A percentile compares a stretch with the other conserved stretches of the same genome.
Evolutionary conservation across 2,888 invertebrate species (phyloP).

Genomic region (Lasioglossum marginatum): DNA sequence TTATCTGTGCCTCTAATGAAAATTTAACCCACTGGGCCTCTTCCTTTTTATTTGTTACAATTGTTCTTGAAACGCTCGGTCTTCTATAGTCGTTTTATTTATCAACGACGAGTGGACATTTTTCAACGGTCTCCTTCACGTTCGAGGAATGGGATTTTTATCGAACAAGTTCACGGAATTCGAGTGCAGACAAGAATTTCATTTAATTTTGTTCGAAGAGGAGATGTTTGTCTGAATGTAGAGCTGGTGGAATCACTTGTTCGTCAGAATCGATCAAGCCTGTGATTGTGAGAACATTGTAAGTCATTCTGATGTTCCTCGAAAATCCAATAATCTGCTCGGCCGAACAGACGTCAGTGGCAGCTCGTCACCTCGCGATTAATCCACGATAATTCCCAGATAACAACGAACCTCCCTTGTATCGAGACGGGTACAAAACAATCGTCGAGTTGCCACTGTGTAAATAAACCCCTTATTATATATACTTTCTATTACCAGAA

Average conservation of each 20-base stretch:
- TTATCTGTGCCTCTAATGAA: too few relatives aligned
- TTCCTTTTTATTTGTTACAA: too few relatives aligned
- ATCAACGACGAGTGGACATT: neutral
- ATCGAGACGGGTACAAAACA: neutral
- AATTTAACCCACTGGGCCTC: too few relatives aligned
- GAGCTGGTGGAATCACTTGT: too few relatives aligned
- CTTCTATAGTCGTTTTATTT: neutral
- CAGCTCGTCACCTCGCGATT: conserved; percentile 13
- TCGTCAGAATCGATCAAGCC: neutral
- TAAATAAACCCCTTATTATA: neutral
- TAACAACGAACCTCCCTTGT: neutral
- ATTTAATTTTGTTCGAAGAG: neutral
- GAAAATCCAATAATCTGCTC: conserved; percentile 40
- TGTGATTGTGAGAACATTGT: neutral
- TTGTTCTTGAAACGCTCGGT: too few relatives aligned
- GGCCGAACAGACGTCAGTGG: conserved; percentile 21
- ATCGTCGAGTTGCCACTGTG: conserved; percentile 10
- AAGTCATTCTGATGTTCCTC: neutral
- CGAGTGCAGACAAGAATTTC: neutral
- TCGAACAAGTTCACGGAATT: neutral
- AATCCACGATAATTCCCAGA: conserved; percentile 32
- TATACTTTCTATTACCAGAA: neutral
- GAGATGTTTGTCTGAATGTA: neutral
- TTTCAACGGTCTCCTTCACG: too few relatives aligned
- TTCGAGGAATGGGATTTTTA: neutral